Evolutionary conservation across 2,888 invertebrate genomes (phyloP).

Genomic region (Hedychridium roseum): DNA sequence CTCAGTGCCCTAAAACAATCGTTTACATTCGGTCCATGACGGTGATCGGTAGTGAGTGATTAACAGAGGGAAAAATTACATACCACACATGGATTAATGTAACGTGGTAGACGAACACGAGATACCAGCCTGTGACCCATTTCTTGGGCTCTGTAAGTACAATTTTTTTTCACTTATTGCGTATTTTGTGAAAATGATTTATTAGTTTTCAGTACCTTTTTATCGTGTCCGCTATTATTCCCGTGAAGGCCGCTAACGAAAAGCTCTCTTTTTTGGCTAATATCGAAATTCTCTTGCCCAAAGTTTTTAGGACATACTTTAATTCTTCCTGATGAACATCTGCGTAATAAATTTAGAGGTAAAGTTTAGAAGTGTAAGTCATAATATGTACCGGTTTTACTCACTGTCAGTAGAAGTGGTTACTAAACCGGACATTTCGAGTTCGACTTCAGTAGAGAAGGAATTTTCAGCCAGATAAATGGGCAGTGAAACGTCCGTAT

Average conservation of each 20-base stretch:
- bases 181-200: background rate
- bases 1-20: slow-evolving; percentile 70
- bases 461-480: slow-evolving; percentile 66
- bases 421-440: slow-evolving; percentile 73
- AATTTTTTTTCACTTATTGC: background rate
- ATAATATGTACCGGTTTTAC: slow-evolving; percentile 28
- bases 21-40: no score
- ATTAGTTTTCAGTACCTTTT: slow-evolving; percentile 60
- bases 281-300: slow-evolving; percentile 74
- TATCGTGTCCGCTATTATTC: slow-evolving; percentile 74
- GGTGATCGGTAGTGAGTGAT: no score
- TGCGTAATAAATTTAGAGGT: slow-evolving; percentile 32
- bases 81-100: slow-evolving; percentile 73
- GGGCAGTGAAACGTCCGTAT: slow-evolving; percentile 62
- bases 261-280: slow-evolving; percentile 70
- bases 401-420: slow-evolving; percentile 74
- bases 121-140: slow-evolving; percentile 55
- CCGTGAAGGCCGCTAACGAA: slow-evolving; percentile 69
- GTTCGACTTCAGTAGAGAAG: slow-evolving; percentile 71
- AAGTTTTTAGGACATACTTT: slow-evolving; percentile 74
- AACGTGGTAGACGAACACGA: slow-evolving; percentile 73
- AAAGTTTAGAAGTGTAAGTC: slow-evolving; percentile 2
- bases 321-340: slow-evolving; percentile 70
- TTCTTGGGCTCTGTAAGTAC: slow-evolving; percentile 63
- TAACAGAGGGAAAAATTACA: slow-evolving; percentile 31